Evolutionary conservation across 2,888 invertebrate species (phyloP).

Genomic region (Caenorhabditis doughertyi): DNA sequence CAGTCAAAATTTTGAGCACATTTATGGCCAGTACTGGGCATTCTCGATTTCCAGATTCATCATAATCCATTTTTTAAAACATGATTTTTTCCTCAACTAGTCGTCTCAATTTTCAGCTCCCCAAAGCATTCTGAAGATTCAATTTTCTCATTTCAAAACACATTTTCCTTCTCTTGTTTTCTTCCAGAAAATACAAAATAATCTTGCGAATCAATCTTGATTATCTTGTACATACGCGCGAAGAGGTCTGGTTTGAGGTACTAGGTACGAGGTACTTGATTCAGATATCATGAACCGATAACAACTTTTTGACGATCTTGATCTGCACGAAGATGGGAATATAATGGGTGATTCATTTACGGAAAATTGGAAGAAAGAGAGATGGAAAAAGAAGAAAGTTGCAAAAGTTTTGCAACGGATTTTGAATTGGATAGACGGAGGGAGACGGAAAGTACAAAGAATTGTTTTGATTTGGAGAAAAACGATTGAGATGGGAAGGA

Average conservation of each 20-base stretch:
- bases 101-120: too few species aligned
- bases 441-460: background rate
- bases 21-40: too few species aligned
- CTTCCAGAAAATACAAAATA: background rate
- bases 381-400: background rate
- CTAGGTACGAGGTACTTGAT: constrained; percentile 33
- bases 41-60: too few species aligned
- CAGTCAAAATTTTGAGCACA: too few species aligned
- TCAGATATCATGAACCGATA: constrained; percentile 28
- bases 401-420: background rate
- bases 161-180: background rate
- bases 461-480: too few species aligned
- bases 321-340: constrained; percentile 14
- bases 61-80: too few species aligned
- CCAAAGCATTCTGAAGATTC: too few species aligned
- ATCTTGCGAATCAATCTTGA: constrained; percentile 11
- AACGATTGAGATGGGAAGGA: too few species aligned
- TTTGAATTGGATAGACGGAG: background rate
- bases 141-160: background rate
- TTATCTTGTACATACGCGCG: background rate
- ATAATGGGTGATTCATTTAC: constrained; percentile 2
- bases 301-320: constrained; percentile 39
- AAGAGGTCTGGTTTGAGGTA: constrained; percentile 24
- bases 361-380: background rate
- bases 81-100: too few species aligned